A percentile compares a stretch with the other conserved stretches of the same genome.
Conservation (phyloP, 2,888 invertebrate species). For the Brachypterus glaber region DNA sequence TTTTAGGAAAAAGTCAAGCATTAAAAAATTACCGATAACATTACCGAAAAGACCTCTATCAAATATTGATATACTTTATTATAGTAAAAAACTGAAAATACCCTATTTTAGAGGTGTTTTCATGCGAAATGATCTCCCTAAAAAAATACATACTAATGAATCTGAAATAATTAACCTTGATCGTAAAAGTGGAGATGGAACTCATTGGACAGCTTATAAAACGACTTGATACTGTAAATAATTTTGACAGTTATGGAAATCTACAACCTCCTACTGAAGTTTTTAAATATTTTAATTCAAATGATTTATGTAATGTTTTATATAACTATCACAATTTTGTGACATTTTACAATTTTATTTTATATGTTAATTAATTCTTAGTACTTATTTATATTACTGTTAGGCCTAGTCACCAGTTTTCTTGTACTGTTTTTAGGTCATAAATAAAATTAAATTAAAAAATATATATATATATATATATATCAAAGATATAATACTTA, state of each 20-base stretch:
- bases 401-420: too few relatives aligned
- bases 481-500: too few relatives aligned
- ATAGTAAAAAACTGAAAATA: slow-evolving; percentile 14
- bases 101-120: slow-evolving; percentile 20
- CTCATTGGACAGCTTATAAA: slow-evolving; percentile 17
- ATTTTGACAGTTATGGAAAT: slow-evolving; percentile 18
- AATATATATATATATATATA: too few relatives aligned
- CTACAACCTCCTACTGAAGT: slow-evolving; percentile 15
- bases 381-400: too few relatives aligned
- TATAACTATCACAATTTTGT: too few relatives aligned
- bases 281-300: slow-evolving; percentile 11
- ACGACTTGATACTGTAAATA: slow-evolving; percentile 8
- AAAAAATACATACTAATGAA: slow-evolving; percentile 6
- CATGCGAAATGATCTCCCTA: slow-evolving; percentile 16
- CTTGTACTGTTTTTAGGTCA: too few relatives aligned
- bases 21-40: slow-evolving; percentile 18
- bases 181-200: slow-evolving; percentile 3
- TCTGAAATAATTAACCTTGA: slow-evolving; percentile 16
- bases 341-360: too few relatives aligned
- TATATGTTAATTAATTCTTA: too few relatives aligned
- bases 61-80: slow-evolving; percentile 15
- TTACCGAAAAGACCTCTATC: slow-evolving; percentile 16
- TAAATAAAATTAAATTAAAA: too few relatives aligned
- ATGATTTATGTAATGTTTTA: too few relatives aligned
- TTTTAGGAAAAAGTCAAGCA: slow-evolving; percentile 7